phyloP scores from a whole-genome alignment of 2,888 invertebrate species.

The Ectropis crepuscularia region DNA sequence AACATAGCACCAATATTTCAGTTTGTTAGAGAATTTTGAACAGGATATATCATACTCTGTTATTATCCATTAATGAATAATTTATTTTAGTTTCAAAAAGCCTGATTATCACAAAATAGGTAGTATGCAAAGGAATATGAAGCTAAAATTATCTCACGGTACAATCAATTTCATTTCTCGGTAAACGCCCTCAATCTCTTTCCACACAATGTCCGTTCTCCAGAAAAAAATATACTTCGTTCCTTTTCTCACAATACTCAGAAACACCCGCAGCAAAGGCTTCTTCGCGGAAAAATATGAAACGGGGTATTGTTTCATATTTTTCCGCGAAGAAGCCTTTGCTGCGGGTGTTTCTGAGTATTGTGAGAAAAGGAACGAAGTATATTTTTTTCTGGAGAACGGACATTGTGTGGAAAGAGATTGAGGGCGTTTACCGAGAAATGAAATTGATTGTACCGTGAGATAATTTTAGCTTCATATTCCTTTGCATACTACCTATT shows the following conservation, averaged over 20 bases:
- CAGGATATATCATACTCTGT: too few relatives aligned
- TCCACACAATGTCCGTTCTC: conserved; percentile 6
- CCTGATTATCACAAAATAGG: background rate
- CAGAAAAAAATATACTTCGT: conserved; percentile 15
- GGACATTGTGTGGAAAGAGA: conserved; percentile 3
- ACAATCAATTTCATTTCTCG: background rate
- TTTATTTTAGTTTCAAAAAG: background rate
- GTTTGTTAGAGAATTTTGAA: too few relatives aligned
- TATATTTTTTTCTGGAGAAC: conserved; percentile 15
- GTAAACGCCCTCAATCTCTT: conserved; percentile 6
- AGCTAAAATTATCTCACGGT: too few relatives aligned
- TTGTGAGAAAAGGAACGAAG: conserved; percentile 18
- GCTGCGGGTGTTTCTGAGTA: conserved; percentile 8
- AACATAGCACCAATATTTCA: too few relatives aligned
- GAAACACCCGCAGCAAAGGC: conserved; percentile 12
- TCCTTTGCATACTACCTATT: too few relatives aligned
- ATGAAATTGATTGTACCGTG: background rate
- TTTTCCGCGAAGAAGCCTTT: conserved; percentile 22
- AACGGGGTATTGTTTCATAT: conserved; percentile 36
- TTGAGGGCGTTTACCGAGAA: background rate
- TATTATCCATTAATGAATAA: too few relatives aligned
- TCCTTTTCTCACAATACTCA: conserved; percentile 16
- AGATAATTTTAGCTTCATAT: too few relatives aligned
- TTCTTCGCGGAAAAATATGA: conserved; percentile 28
- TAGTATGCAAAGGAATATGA: too few relatives aligned